Percentiles rank a stretch among this genome's conserved stretches.
Evolutionary conservation across 1,140 invertebrate genomes (phyloP).

Genomic region (Drosophila littoralis): DNA sequence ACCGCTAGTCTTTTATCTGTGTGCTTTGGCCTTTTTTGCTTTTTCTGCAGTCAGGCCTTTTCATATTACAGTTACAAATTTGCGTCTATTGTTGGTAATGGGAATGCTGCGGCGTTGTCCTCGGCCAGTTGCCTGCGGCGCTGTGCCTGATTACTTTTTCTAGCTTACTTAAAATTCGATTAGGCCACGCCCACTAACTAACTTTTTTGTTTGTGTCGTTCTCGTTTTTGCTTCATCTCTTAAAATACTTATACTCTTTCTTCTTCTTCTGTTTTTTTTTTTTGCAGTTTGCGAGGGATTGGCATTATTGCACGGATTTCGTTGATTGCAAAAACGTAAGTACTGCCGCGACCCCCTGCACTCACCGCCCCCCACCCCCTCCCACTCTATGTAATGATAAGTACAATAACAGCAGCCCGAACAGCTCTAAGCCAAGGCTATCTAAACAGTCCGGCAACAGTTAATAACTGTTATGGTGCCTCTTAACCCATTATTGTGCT

Average conservation of each 20-base stretch:
- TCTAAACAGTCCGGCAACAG: conserved; percentile 31
- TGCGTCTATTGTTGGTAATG: conserved; percentile 76
- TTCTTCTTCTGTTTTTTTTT: conserved; percentile 28
- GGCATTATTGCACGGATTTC: conserved; percentile 76
- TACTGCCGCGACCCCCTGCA: conserved; percentile 30
- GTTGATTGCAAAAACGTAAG: conserved; percentile 75
- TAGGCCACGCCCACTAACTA: conserved; percentile 79
- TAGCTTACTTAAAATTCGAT: conserved; percentile 80
- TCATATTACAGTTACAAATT: conserved; percentile 80
- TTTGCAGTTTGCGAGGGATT: conserved; percentile 70
- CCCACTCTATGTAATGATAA: conserved; percentile 23
- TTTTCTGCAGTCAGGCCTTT: conserved; percentile 47
- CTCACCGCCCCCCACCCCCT: background rate
- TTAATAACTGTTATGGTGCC: conserved; percentile 39
- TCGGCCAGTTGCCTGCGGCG: conserved; percentile 55
- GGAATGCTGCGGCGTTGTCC: conserved; percentile 50
- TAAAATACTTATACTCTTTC: conserved; percentile 5
- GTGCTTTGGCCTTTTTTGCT: conserved; percentile 10
- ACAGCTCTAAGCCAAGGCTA: conserved; percentile 12
- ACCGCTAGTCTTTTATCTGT: conserved; percentile 14
- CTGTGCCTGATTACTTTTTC: conserved; percentile 78
- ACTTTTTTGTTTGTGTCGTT: conserved; percentile 57
- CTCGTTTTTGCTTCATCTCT: conserved; percentile 7
- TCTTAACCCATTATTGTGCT: conserved; percentile 29
- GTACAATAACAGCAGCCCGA: conserved; percentile 19